Evolutionary conservation across 2,113 vertebrate species (phyloP), one percentile per base, ranked within the genome.

Genomic region (Shinisaurus crocodilurus): DNA sequence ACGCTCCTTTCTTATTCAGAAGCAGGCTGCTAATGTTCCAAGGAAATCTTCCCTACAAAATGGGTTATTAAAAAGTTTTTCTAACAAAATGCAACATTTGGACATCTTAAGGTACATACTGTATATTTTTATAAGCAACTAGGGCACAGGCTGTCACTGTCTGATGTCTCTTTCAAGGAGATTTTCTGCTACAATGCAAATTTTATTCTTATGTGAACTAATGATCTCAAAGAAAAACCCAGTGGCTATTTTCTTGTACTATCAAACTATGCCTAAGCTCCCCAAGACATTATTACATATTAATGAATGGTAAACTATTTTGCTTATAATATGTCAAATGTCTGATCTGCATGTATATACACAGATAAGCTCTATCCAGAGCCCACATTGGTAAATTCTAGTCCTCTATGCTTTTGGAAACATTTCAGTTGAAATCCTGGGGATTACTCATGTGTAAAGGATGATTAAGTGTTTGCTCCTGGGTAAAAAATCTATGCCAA

Each of bases 61-160:
- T 82, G 29, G 81, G 75, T 80, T 67, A 77, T 69, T 3, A 85
- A 82, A 93, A 86, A 91, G 77, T 88, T 79, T 85, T 60, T 20
- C 1, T 88, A 89, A 88, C 91, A 85, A 43, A 85, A 65, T 76
- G 15, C 45, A 16, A 50, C 75, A 77, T 54, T 32, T 6, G 75
- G 1, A 18, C 45, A 27, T 83, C 15, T 82, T 34, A 48, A 2
- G 16, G 40, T 32, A 16, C 32, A 43, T 88, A 92, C 93, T 48
- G 82, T 0, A 10, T 91, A 60, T 72, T 85, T 89, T 70, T 77
- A 77, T 75, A 75, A 85, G 37, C 84, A 67, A 84, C 1, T 40
- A 90, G 79, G 65, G 57, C 70, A 86, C 6, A 37, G 45, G 10
- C 67, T 85, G 43, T 48, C 43, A 86, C 34, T 4, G 83, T 43